Percentiles rank a stretch among this genome's conserved stretches.
phyloP scores from a whole-genome alignment of 2,797 vertebrate species.

The Orientallactaga sibirica region DNA sequence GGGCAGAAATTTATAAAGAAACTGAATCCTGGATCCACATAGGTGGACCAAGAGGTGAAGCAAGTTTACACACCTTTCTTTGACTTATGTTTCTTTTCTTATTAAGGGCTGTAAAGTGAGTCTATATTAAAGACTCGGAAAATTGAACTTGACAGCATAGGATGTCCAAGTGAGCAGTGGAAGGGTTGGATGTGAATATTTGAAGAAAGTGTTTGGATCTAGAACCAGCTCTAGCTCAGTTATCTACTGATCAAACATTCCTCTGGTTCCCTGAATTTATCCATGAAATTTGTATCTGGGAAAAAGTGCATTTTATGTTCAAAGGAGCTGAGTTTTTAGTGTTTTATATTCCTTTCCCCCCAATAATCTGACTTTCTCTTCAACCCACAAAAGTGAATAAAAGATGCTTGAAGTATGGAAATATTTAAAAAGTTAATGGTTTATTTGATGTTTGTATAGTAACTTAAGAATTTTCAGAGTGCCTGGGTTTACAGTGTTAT shows the following conservation, averaged over 20 bases:
- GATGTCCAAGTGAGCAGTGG: neutral
- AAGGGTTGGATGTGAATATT: constrained; percentile 27
- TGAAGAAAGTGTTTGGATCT: constrained; percentile 53
- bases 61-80: neutral
- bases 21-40: neutral
- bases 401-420: neutral
- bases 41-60: constrained; percentile 8
- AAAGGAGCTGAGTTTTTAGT: constrained; percentile 45
- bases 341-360: constrained; percentile 21
- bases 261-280: constrained; percentile 61
- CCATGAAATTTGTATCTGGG: constrained; percentile 61
- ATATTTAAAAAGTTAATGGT: constrained; percentile 44
- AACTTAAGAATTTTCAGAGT: constrained; percentile 17
- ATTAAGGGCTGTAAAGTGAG: neutral
- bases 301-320: constrained; percentile 66
- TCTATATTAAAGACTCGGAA: neutral
- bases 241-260: constrained; percentile 58
- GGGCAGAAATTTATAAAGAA: constrained; percentile 18
- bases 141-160: neutral
- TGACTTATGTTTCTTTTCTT: constrained; percentile 20
- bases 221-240: constrained; percentile 36
- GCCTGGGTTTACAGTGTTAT: neutral
- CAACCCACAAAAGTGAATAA: constrained; percentile 33
- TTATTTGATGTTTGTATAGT: constrained; percentile 5
- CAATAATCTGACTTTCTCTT: constrained; percentile 55